These are phyloP conservation scores for Sympetrum striolatum DNA, from an alignment of 2,888 invertebrate genomes.

Conservation along the genomic window DNA sequence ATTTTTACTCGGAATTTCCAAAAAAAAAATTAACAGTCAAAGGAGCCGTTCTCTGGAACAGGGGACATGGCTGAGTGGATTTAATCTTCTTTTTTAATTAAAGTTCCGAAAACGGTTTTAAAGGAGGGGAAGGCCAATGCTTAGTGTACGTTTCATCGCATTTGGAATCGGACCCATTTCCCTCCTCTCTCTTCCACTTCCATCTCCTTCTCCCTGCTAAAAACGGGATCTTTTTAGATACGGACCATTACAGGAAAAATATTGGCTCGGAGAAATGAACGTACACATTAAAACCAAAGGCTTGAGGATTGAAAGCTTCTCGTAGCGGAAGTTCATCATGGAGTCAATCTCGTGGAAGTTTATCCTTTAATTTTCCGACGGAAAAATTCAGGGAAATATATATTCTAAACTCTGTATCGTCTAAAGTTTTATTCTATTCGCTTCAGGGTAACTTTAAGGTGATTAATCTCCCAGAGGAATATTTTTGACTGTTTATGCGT, in stretches of 20 bases:
- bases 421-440: no score
- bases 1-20: background rate
- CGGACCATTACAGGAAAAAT: background rate
- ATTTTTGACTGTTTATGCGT: no score
- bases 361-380: background rate
- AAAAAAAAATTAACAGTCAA: background rate
- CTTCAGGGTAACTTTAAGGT: no score
- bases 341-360: background rate
- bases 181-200: background rate
- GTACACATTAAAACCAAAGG: background rate
- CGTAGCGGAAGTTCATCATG: background rate
- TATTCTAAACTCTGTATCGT: background rate
- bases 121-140: background rate
- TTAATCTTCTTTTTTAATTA: background rate
- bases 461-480: no score
- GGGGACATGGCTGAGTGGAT: background rate
- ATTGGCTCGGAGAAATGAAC: background rate
- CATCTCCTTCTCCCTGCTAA: background rate
- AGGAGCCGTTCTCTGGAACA: background rate
- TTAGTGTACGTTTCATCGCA: background rate
- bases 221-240: background rate
- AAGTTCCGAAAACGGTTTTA: background rate
- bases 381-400: background rate
- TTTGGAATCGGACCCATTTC: background rate
- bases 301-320: background rate